Percentiles rank a stretch among this genome's conserved stretches.
These are phyloP conservation scores for Acanthornis magna DNA, from an alignment of 2,797 vertebrate genomes.

Conservation along the genomic window DNA sequence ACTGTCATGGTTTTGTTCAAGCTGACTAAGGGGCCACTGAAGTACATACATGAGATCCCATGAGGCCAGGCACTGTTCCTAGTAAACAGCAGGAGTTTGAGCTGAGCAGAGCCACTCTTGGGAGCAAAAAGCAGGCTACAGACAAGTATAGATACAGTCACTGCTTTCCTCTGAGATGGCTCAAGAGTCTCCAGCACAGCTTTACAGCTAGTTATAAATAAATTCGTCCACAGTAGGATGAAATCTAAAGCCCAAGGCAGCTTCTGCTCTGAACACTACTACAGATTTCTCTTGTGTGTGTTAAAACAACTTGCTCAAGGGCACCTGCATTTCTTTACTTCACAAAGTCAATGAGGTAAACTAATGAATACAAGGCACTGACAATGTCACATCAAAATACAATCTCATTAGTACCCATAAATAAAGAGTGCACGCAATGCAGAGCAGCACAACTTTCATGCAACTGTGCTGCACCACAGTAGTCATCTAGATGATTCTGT, in stretches of 20 bases:
- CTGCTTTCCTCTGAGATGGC: neutral
- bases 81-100: neutral
- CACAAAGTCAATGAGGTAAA: conserved; percentile 20
- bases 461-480: neutral
- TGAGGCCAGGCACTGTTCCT: neutral
- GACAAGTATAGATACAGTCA: neutral
- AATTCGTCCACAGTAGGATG: neutral
- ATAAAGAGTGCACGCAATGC: neutral
- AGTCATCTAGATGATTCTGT: neutral
- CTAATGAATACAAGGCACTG: neutral
- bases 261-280: neutral
- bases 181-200: neutral
- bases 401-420: neutral
- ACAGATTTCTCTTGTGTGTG: neutral
- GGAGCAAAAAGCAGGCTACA: neutral
- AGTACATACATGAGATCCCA: neutral
- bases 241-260: conserved; percentile 18
- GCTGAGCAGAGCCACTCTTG: neutral
- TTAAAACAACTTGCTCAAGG: neutral
- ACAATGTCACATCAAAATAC: conserved; percentile 25
- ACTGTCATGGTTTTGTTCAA: neutral
- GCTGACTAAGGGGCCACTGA: neutral
- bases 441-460: neutral
- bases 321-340: neutral
- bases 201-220: neutral